Conservation (phyloP, 1,140 invertebrate genomes). For the Drosophila arizonae region DNA sequence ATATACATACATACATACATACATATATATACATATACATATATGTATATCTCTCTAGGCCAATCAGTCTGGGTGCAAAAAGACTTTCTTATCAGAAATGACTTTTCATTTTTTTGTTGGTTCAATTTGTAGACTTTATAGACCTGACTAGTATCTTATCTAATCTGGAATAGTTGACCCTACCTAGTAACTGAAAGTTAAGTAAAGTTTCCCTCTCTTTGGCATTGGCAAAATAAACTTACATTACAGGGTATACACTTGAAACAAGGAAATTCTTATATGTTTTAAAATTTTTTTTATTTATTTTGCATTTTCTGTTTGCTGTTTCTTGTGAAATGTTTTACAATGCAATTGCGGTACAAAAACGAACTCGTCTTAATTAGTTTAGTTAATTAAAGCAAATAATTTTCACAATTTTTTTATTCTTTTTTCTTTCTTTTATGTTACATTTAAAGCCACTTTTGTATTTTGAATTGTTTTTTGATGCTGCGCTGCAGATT, state of each 20-base stretch:
- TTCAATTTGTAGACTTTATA: not conserved
- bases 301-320: slow-evolving; percentile 24
- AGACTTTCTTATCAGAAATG: no score
- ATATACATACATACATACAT: no score
- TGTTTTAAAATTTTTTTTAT: slow-evolving; percentile 54
- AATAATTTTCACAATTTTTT: slow-evolving; percentile 21
- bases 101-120: not conserved
- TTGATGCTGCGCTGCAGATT: slow-evolving; percentile 33
- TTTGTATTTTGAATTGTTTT: slow-evolving; percentile 56
- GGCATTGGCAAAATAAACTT: not conserved
- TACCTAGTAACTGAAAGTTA: not conserved
- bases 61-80: no score
- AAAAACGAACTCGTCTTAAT: slow-evolving; percentile 36
- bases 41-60: no score
- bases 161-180: slow-evolving; percentile 38
- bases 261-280: not conserved
- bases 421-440: not conserved
- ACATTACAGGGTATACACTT: no score
- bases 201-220: not conserved
- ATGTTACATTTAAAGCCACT: slow-evolving; percentile 70
- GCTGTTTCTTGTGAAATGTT: slow-evolving; percentile 28
- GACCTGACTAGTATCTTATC: slow-evolving; percentile 50
- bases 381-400: slow-evolving; percentile 58
- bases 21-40: no score
- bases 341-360: slow-evolving; percentile 53